Conservation (phyloP, 1,140 invertebrate genomes). For the Pomacea maculata region DNA sequence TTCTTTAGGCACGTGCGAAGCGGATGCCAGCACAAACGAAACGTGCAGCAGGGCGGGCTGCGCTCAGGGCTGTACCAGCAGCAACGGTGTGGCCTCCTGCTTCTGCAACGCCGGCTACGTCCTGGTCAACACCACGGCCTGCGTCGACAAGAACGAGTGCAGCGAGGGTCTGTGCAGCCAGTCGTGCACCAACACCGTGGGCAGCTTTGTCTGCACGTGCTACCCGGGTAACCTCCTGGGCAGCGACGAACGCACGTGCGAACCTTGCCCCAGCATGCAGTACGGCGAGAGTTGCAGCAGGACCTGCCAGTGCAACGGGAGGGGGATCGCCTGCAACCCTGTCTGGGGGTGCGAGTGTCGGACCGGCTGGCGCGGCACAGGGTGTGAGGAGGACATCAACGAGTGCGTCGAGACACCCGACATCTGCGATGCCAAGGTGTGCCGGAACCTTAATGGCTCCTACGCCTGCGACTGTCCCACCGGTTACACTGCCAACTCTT, state of each 20-base stretch:
- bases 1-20: neutral
- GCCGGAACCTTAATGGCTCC: conserved; percentile 1
- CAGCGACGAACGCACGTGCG: conserved; percentile 27
- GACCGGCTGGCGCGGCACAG: conserved; percentile 10
- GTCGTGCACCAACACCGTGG: conserved; percentile 35
- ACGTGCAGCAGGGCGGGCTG: neutral
- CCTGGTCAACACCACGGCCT: neutral
- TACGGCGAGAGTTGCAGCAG: conserved; percentile 36
- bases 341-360: conserved; percentile 36
- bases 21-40: neutral
- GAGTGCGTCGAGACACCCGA: neutral
- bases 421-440: neutral
- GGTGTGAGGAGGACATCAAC: conserved; percentile 11
- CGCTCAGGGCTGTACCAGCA: neutral
- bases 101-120: conserved; percentile 14
- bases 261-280: neutral
- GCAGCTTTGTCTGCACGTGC: conserved; percentile 40
- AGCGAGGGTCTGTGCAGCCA: conserved; percentile 22
- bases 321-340: conserved; percentile 24
- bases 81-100: neutral
- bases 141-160: neutral
- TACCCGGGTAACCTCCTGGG: conserved; percentile 28
- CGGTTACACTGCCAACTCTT: neutral
- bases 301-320: conserved; percentile 31
- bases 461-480: neutral